phyloP scores from a whole-genome alignment of 2,888 invertebrate genomes.

The Drosophila testacea region DNA sequence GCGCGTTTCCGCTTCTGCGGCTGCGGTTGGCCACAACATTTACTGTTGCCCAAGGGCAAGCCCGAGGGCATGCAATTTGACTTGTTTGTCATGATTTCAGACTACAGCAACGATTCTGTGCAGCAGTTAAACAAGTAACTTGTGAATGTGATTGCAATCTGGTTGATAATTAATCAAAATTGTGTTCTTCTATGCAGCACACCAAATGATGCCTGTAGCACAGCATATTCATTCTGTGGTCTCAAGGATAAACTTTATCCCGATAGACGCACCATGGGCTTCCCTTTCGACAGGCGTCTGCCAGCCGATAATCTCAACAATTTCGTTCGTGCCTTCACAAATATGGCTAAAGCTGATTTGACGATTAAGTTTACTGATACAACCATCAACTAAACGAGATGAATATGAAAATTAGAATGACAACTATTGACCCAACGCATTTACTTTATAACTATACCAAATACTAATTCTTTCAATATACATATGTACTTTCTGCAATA shows the following conservation, averaged over 20 bases:
- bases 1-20: conserved; percentile 92
- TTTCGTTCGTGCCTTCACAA: conserved; percentile 87
- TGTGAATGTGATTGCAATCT: neutral
- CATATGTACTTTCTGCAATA: conserved; percentile 16
- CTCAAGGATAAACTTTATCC: conserved; percentile 89
- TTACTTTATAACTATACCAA: neutral
- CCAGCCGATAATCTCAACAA: conserved; percentile 87
- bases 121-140: conserved; percentile 80
- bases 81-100: conserved; percentile 92
- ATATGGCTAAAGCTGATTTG: conserved; percentile 89
- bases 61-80: conserved; percentile 88
- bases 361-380: conserved; percentile 86
- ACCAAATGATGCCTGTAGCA: conserved; percentile 88
- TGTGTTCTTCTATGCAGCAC: conserved; percentile 17
- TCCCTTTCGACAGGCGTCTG: conserved; percentile 86
- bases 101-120: conserved; percentile 88
- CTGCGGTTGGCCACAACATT: conserved; percentile 95
- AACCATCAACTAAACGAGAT: conserved; percentile 41
- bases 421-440: conserved; percentile 13
- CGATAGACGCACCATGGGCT: conserved; percentile 89
- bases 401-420: neutral
- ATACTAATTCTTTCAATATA: neutral
- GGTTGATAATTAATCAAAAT: neutral
- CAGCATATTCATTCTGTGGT: conserved; percentile 90
- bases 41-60: conserved; percentile 91